Evolutionary conservation across 2,797 vertebrate genomes (phyloP).

Genomic region (Ataeniobius toweri): DNA sequence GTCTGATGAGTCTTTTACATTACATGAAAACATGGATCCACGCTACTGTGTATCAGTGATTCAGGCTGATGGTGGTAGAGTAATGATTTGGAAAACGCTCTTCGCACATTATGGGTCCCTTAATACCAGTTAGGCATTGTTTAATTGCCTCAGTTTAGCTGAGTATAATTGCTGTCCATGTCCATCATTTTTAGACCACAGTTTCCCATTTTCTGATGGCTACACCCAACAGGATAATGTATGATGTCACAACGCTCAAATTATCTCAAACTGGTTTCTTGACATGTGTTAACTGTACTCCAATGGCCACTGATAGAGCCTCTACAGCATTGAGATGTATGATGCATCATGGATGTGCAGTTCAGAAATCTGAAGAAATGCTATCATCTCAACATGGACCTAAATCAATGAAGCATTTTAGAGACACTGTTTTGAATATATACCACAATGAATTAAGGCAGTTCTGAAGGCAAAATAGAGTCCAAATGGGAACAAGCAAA

Average conservation of each 20-base stretch:
- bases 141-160: background rate
- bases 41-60: background rate
- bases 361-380: background rate
- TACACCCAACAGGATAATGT: background rate
- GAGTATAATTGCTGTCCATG: no score
- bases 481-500: background rate
- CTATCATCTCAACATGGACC: background rate
- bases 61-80: background rate
- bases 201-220: background rate
- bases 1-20: background rate
- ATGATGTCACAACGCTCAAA: background rate
- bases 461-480: background rate
- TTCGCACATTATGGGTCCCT: background rate
- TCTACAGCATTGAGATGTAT: background rate
- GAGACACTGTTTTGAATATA: background rate
- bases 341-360: background rate
- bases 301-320: background rate
- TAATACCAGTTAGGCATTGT: background rate
- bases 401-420: background rate
- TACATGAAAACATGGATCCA: background rate
- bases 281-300: background rate
- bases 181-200: background rate
- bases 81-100: background rate
- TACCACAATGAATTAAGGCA: background rate
- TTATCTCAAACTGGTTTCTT: background rate